These are phyloP conservation scores for Trichonephila clavata DNA, from an alignment of 1,140 invertebrate species.

Conservation along the genomic window DNA sequence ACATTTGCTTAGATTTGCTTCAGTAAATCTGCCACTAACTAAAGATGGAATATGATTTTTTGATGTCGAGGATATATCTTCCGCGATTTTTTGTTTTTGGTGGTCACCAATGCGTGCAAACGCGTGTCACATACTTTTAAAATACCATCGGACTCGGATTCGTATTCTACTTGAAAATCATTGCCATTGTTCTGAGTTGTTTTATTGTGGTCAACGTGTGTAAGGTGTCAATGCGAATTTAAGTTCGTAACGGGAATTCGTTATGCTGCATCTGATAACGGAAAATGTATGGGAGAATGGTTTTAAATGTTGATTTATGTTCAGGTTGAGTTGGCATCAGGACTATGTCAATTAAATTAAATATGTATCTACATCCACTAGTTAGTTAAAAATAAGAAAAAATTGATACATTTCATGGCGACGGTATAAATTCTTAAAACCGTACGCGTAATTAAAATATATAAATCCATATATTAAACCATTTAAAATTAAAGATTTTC, in stretches of 20 bases:
- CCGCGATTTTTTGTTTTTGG: not conserved
- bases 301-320: not conserved
- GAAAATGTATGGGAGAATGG: not conserved
- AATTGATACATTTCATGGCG: too few relatives aligned
- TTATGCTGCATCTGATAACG: not conserved
- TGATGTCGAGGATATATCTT: not conserved
- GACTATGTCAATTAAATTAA: not conserved
- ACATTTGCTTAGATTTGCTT: not conserved
- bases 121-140: not conserved
- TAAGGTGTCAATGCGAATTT: not conserved
- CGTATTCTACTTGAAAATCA: not conserved
- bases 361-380: too few relatives aligned
- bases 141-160: too few relatives aligned
- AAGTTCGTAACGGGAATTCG: not conserved
- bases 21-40: not conserved
- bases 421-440: too few relatives aligned
- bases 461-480: too few relatives aligned
- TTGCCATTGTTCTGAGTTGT: not conserved
- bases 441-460: too few relatives aligned
- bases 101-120: not conserved
- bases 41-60: not conserved
- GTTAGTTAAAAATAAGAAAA: too few relatives aligned
- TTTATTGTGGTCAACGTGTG: not conserved
- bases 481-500: too few relatives aligned
- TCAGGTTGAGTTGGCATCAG: not conserved